These are phyloP conservation scores for Diabrotica virgifera DNA, from an alignment of 1,140 invertebrate genomes.

Conservation along the genomic window DNA sequence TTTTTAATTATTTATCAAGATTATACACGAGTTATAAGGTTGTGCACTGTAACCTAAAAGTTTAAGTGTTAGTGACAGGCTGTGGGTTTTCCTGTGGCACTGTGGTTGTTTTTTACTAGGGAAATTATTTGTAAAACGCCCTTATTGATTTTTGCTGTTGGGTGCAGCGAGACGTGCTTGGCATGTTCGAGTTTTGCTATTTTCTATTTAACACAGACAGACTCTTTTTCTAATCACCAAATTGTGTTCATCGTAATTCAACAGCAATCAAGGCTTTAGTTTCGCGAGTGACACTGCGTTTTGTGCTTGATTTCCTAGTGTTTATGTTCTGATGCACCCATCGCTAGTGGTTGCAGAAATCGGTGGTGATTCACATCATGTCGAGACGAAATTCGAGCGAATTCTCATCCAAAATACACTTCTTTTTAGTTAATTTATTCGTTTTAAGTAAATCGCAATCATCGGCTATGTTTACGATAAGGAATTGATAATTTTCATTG, in stretches of 20 bases:
- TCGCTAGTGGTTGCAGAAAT: constrained; percentile 27
- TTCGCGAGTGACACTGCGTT: constrained; percentile 26
- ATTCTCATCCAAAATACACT: neutral
- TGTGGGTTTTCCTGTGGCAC: neutral
- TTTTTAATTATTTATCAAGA: constrained; percentile 11
- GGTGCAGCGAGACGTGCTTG: constrained; percentile 37
- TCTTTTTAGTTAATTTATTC: neutral
- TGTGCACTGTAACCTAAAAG: constrained; percentile 1
- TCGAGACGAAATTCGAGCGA: constrained; percentile 8
- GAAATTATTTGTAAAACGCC: constrained; percentile 43
- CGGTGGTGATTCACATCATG: constrained; percentile 23
- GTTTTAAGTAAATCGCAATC: neutral
- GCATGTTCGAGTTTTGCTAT: constrained; percentile 28
- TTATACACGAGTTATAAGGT: constrained; percentile 5
- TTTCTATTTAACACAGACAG: constrained; percentile 9
- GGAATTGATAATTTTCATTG: neutral
- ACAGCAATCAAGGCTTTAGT: constrained; percentile 6
- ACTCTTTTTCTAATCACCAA: constrained; percentile 20
- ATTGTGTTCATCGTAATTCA: constrained; percentile 21
- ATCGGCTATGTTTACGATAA: neutral
- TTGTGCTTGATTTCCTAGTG: constrained; percentile 16
- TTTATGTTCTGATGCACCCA: neutral
- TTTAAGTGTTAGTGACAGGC: neutral
- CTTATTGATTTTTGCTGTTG: constrained; percentile 47
- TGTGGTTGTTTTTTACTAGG: constrained; percentile 7